Evolutionary conservation across 2,797 vertebrate species (phyloP), one percentile per base, ranked within the genome.

Genomic region (Crenuchus spilurus): DNA sequence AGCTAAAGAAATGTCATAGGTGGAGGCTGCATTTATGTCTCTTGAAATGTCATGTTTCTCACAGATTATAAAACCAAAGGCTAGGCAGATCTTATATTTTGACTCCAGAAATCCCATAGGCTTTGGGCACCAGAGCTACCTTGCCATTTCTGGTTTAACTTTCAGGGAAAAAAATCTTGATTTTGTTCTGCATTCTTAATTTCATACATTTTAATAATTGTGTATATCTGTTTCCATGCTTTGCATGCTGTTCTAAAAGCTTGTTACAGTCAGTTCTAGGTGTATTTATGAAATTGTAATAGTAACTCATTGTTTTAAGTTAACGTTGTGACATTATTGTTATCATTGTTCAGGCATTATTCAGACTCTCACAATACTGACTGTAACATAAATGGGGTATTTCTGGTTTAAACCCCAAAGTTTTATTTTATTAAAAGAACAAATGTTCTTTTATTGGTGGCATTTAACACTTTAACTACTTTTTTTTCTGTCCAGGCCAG

Each of bases 41-140:
- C 46, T 35, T 35, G n/a, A n/a, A n/a, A 37, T 66, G 30, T 51
- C 46, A 52, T 67, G 13, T 39, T 67, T n/a, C 49, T 67, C 24
- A 67, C 20, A 67, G 31, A 52, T 67, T 22, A 31, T 52, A 16
- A 41, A 68, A 51, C 65, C 65, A 68, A 54, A 68, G 22, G 35
- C 49, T 26, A 54, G 49, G 33, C 13, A 68, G 14, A 68, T 68
- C 49, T 41, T 67, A 35, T 68, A 52, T 54, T 28, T 54, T 49
- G 49, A 68, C 65, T 41, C 24, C 22, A 68, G 35, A 42, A 67
- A 52, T 33, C 64, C 64, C 24, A 10, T 13, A 37, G 64, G 8
- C 64, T 67, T 67, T 67, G 64, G 31, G 24, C 20, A 67, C 49
- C 16, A 31, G 44, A 51, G 46, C 30, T 67, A 52, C 18, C 48